These are phyloP conservation scores for Heliconius ethilla DNA, from an alignment of 2,888 invertebrate species.

Conservation along the genomic window DNA sequence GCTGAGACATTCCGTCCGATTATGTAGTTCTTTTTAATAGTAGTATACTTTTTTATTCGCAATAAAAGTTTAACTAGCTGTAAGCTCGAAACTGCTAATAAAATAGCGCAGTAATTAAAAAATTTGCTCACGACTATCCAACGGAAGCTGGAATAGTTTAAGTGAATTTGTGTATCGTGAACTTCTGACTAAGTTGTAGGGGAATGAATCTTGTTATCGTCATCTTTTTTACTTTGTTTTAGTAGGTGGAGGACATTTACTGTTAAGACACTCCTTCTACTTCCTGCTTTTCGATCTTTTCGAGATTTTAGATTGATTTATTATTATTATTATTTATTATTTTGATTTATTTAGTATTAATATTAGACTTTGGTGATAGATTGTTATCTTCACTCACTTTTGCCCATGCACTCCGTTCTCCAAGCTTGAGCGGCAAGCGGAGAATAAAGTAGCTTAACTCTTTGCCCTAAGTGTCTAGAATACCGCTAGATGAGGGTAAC, in stretches of 20 bases:
- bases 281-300: neutral
- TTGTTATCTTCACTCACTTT: too few species aligned
- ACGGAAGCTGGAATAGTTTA: neutral
- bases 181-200: neutral
- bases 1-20: neutral
- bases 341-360: too few species aligned
- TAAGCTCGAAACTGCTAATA: neutral
- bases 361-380: too few species aligned
- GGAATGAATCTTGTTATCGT: neutral
- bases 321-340: too few species aligned
- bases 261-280: neutral
- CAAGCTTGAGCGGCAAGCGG: too few species aligned
- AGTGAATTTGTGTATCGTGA: conserved; percentile 2
- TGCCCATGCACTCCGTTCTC: too few species aligned
- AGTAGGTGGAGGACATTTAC: neutral
- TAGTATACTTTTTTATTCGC: neutral
- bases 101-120: conserved; percentile 11
- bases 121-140: neutral
- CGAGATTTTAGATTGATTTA: too few species aligned
- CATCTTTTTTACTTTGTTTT: too few species aligned
- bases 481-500: too few species aligned
- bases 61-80: neutral
- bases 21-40: neutral
- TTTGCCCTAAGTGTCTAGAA: too few species aligned
- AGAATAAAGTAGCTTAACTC: too few species aligned